Evolutionary conservation across 2,797 vertebrate genomes (phyloP).

Genomic region (Gobio occitaniae): DNA sequence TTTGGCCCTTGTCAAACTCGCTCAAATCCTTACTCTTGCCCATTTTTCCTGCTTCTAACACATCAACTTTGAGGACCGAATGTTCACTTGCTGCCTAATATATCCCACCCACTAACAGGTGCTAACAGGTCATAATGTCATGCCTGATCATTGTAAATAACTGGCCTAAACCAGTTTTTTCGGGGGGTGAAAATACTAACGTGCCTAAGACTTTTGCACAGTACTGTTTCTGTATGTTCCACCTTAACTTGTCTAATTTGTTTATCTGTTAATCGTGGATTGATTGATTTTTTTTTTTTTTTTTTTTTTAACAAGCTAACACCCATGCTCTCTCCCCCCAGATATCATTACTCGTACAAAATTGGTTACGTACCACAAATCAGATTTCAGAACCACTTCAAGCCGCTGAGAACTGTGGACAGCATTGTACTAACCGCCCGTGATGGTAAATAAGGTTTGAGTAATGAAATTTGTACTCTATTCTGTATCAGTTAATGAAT

Average conservation of each 20-base stretch:
- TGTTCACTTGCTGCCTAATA: too few relatives aligned
- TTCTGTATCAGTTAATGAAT: neutral
- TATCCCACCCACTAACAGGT: too few relatives aligned
- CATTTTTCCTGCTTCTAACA: too few relatives aligned
- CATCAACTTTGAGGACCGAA: too few relatives aligned
- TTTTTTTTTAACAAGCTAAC: neutral
- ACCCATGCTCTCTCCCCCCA: conserved; percentile 37
- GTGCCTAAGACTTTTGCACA: too few relatives aligned
- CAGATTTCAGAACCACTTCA: conserved; percentile 61
- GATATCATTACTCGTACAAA: conserved; percentile 78
- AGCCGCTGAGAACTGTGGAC: conserved; percentile 60
- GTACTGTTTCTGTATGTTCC: neutral
- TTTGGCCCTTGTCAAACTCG: too few relatives aligned
- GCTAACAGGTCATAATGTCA: too few relatives aligned
- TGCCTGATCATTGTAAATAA: too few relatives aligned
- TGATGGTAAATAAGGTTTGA: conserved; percentile 68
- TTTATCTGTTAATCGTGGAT: neutral
- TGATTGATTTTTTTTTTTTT: neutral
- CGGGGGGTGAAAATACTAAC: too few relatives aligned
- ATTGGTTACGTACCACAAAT: conserved; percentile 72
- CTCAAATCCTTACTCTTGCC: too few relatives aligned
- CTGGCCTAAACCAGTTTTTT: too few relatives aligned
- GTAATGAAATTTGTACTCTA: neutral
- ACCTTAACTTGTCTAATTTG: neutral
- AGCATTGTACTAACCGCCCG: conserved; percentile 67